Percentiles rank a stretch among this genome's conserved stretches.
Conservation (phyloP, 2,888 invertebrate species). For the Chesias legatella region DNA sequence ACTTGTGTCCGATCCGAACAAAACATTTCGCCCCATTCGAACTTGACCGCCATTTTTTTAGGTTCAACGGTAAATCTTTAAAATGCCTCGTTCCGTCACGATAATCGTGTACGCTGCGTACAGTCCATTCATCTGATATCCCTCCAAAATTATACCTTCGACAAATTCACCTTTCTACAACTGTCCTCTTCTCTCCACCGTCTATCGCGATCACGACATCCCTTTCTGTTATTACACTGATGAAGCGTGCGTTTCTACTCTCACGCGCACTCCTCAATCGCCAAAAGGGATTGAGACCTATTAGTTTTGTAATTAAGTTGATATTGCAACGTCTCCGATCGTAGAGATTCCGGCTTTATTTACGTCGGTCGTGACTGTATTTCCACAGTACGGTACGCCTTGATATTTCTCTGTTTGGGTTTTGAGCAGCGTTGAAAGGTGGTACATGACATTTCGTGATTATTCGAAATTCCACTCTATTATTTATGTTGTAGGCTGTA, state of each 20-base stretch:
- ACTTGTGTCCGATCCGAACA: conserved; percentile 15
- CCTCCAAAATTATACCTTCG: conserved; percentile 24
- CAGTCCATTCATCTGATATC: conserved; percentile 29
- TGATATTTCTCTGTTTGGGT: conserved; percentile 61
- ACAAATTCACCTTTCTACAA: conserved; percentile 14
- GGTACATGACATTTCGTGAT: conserved; percentile 41
- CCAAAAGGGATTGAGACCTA: conserved; percentile 35
- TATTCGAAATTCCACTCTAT: conserved; percentile 26
- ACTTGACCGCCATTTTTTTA: conserved; percentile 27
- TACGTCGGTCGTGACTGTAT: conserved; percentile 73
- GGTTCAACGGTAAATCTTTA: conserved; percentile 23
- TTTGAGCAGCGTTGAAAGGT: conserved; percentile 61
- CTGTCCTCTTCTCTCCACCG: conserved; percentile 7
- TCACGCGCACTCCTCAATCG: conserved; percentile 57
- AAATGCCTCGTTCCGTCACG: conserved; percentile 24
- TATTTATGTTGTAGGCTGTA: conserved; percentile 17
- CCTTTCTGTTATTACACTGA: conserved; percentile 26
- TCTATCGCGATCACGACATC: conserved; percentile 35
- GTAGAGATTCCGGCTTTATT: conserved; percentile 61
- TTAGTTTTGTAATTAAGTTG: conserved; percentile 27
- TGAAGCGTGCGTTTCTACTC: conserved; percentile 46
- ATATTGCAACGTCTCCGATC: conserved; percentile 31
- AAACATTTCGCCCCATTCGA: conserved; percentile 7
- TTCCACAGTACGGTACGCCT: conserved; percentile 43
- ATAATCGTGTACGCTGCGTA: conserved; percentile 28